Conservation (phyloP, 2,797 vertebrate species). For the Xenentodon cancila region DNA sequence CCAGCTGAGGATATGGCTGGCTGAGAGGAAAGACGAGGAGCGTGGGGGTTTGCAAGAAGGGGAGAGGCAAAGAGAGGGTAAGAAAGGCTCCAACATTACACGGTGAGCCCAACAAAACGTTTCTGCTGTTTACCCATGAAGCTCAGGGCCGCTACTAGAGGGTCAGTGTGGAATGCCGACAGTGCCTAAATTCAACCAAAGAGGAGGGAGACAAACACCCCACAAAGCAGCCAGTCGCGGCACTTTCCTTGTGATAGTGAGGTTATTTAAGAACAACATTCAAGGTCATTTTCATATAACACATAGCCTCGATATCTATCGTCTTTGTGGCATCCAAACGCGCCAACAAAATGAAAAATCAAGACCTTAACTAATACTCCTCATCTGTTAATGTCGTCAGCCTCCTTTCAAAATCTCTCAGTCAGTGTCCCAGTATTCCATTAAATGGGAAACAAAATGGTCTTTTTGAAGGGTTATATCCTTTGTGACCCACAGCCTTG, state of each 20-base stretch:
- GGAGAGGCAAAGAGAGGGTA: constrained; percentile 20
- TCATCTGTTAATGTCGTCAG: constrained; percentile 32
- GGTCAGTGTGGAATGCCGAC: constrained; percentile 72
- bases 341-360: constrained; percentile 39
- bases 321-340: constrained; percentile 47
- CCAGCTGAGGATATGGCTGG: constrained; percentile 70
- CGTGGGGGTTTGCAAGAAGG: constrained; percentile 1
- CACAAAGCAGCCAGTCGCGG: constrained; percentile 40
- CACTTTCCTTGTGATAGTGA: constrained; percentile 50
- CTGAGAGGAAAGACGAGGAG: constrained; percentile 30
- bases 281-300: constrained; percentile 51
- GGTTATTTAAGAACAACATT: constrained; percentile 45
- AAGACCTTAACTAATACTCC: constrained; percentile 41
- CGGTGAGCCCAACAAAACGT: constrained; percentile 42
- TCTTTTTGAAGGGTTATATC: constrained; percentile 38
- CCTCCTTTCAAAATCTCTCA: constrained; percentile 20
- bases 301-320: constrained; percentile 52
- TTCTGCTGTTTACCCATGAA: constrained; percentile 69
- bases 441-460: not conserved
- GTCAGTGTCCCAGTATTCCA: not conserved
- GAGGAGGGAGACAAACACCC: constrained; percentile 39
- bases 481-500: constrained; percentile 48
- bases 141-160: constrained; percentile 65
- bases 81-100: constrained; percentile 41
- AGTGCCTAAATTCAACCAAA: constrained; percentile 50